Conservation (phyloP, 2,797 vertebrate species). For the Sparidentex hasta region DNA sequence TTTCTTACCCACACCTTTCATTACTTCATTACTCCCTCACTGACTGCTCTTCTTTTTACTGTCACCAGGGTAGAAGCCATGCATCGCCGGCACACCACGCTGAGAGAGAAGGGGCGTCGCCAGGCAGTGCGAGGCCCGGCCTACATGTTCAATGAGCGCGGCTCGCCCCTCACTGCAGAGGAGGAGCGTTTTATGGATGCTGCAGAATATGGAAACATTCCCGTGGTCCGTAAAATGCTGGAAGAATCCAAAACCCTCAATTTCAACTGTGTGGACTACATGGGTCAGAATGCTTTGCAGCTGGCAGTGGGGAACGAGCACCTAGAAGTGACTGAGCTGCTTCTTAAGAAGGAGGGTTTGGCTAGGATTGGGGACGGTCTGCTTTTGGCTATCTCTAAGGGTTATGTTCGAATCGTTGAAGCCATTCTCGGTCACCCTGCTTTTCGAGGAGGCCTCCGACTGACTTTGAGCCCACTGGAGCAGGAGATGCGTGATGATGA, state of each 20-base stretch:
- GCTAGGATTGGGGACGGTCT: conserved; percentile 94
- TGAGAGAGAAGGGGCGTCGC: conserved; percentile 95
- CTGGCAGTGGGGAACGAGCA: conserved; percentile 96
- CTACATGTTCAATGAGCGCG: conserved; percentile 98
- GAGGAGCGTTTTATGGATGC: conserved; percentile 96
- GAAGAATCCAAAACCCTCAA: conserved; percentile 98
- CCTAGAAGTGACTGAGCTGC: conserved; percentile 95
- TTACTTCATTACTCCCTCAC: conserved; percentile 5
- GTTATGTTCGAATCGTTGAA: conserved; percentile 96
- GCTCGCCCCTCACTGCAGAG: conserved; percentile 92
- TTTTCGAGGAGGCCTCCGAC: conserved; percentile 91
- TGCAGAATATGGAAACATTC: conserved; percentile 97
- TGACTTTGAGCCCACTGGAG: conserved; percentile 92
- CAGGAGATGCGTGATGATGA: conserved; percentile 95
- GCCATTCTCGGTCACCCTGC: conserved; percentile 94
- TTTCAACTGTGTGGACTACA: conserved; percentile 97
- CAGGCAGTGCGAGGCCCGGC: conserved; percentile 96
- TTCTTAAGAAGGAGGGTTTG: conserved; percentile 95
- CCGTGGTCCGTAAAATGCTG: conserved; percentile 97
- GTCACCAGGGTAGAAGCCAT: conserved; percentile 89
- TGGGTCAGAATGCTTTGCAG: conserved; percentile 97
- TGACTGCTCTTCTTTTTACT: conserved; percentile 16
- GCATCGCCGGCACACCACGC: conserved; percentile 94
- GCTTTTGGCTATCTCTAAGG: conserved; percentile 95
- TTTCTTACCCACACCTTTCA: background rate